Percentiles rank a stretch among this genome's conserved stretches.
Conservation (phyloP, 2,113 vertebrate species). For the Heloderma charlesbogerti region DNA sequence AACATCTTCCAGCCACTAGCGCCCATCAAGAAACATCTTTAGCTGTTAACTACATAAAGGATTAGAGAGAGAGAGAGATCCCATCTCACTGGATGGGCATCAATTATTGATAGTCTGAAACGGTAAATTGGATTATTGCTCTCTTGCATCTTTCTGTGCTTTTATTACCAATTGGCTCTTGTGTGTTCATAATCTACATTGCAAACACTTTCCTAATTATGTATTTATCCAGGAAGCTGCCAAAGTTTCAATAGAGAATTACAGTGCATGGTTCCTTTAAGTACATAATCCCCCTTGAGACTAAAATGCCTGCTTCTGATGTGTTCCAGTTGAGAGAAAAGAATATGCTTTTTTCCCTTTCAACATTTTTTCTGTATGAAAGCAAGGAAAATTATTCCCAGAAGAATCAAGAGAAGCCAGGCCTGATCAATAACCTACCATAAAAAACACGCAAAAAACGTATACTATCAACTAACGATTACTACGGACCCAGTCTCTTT, state of each 20-base stretch:
- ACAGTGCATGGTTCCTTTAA: conserved; percentile 19
- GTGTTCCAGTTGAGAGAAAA: not conserved
- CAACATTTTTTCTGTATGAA: not conserved
- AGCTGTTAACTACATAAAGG: not conserved
- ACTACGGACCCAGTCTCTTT: not conserved
- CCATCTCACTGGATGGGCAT: rapidly evolving
- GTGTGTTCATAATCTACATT: not conserved
- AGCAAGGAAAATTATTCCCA: conserved; percentile 9
- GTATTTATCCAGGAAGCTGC: conserved; percentile 24
- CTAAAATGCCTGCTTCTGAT: conserved; percentile 16
- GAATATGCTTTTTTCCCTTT: not conserved
- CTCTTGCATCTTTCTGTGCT: not conserved
- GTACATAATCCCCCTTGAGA: conserved; percentile 4
- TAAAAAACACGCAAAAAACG: conserved; percentile 5
- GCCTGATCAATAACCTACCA: conserved; percentile 25
- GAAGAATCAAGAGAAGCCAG: conserved; percentile 12
- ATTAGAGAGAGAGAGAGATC: too few relatives aligned
- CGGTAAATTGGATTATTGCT: rapidly evolving
- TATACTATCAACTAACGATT: conserved; percentile 3
- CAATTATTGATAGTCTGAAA: not conserved
- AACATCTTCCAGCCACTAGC: not conserved
- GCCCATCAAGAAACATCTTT: not conserved
- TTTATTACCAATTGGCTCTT: not conserved
- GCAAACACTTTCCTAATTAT: conserved; percentile 24
- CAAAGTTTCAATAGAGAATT: conserved; percentile 33